Evolutionary conservation across 2,888 invertebrate genomes (phyloP).

Genomic region (Muschampia plurimacula): DNA sequence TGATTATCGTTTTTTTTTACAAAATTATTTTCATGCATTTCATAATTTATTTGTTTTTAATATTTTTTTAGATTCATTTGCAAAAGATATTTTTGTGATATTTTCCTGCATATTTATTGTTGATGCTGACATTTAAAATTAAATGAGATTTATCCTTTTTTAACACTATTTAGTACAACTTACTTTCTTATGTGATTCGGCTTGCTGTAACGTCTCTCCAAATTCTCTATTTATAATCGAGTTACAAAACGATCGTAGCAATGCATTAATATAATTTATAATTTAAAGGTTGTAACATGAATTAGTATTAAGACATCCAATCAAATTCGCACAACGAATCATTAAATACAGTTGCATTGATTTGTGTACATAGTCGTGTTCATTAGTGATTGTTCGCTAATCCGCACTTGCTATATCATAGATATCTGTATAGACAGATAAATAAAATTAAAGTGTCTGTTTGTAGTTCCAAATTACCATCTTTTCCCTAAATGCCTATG

Average conservation of each 20-base stretch:
- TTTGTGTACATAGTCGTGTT: not conserved
- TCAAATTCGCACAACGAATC: not conserved
- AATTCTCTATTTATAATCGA: conserved; percentile 1
- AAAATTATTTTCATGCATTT: too few species aligned
- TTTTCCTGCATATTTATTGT: not conserved
- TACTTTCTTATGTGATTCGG: too few species aligned
- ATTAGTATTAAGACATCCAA: conserved; percentile 6
- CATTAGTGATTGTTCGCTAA: not conserved
- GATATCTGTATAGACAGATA: too few species aligned
- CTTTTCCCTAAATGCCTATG: too few species aligned
- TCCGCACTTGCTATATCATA: not conserved
- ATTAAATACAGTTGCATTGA: not conserved
- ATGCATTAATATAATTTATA: conserved; percentile 35
- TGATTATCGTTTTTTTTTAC: too few species aligned
- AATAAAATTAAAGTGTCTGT: too few species aligned
- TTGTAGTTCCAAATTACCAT: too few species aligned
- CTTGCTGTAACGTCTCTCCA: too few species aligned
- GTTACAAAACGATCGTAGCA: conserved; percentile 17
- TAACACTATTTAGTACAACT: too few species aligned
- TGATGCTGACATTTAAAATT: too few species aligned
- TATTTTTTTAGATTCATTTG: not conserved
- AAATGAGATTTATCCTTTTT: too few species aligned
- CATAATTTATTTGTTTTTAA: too few species aligned
- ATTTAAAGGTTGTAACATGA: conserved; percentile 40
- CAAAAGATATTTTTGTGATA: not conserved